phyloP scores from a whole-genome alignment of 2,888 invertebrate species.

The Apamea anceps region DNA sequence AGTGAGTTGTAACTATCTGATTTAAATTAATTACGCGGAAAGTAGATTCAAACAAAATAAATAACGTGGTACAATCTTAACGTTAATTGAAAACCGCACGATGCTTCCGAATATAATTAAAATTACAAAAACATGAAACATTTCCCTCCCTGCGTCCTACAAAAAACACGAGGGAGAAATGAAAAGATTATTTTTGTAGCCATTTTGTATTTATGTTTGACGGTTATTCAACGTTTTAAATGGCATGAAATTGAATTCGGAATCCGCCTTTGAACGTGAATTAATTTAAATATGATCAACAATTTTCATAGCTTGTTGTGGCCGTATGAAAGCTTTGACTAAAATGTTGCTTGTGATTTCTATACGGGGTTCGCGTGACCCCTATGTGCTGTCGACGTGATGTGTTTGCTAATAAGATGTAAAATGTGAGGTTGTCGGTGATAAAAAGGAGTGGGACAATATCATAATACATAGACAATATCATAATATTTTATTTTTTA shows the following conservation, averaged over 20 bases:
- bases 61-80: slow-evolving; percentile 4
- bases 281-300: slow-evolving; percentile 43
- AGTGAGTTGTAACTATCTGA: not conserved
- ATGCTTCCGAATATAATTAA: slow-evolving; percentile 31
- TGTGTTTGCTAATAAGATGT: slow-evolving; percentile 3
- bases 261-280: slow-evolving; percentile 35
- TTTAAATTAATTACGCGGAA: not conserved
- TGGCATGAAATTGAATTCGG: slow-evolving; percentile 52
- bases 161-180: slow-evolving; percentile 35
- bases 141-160: slow-evolving; percentile 16
- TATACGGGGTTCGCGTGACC: not conserved
- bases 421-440: not conserved
- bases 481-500: too few species aligned
- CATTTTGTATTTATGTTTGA: slow-evolving; percentile 43
- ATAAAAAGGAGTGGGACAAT: not conserved
- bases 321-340: slow-evolving; percentile 8
- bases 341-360: slow-evolving; percentile 12
- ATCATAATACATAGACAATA: too few species aligned
- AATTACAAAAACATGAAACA: slow-evolving; percentile 51
- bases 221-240: slow-evolving; percentile 45
- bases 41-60: slow-evolving; percentile 19
- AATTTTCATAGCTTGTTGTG: slow-evolving; percentile 17
- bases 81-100: slow-evolving; percentile 37
- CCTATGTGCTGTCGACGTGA: slow-evolving; percentile 11
- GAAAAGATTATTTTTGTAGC: slow-evolving; percentile 46